Evolutionary conservation across 2,113 vertebrate species (phyloP), one percentile per base, ranked within the genome.

Genomic region (Merops nubicus): DNA sequence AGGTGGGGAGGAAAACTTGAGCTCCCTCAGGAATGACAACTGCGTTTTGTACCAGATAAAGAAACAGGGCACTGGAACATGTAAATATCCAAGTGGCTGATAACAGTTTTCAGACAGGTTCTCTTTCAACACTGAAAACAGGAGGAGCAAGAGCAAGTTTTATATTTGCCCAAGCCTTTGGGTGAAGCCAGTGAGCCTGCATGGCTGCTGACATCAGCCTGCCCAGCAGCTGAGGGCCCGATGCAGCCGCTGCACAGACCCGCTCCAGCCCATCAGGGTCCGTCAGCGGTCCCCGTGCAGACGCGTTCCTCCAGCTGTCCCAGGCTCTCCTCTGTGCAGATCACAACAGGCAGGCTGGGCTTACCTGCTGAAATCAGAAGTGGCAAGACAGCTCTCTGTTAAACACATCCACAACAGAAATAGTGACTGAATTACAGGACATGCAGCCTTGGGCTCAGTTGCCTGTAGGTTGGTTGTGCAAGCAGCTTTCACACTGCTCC

Each of bases 201-300:
- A 3, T 6, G 0, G 2, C 79, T 75, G 31, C 51, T 0, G 2
- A 80, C 21, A 11, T 33, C 53, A 11, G 33, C 20, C 56, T 16
- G 33, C 11, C 0, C 1, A 31, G 70, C 42, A 50, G 33, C 68
- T 43, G 64, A 31, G 15, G 18, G 40, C 36, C 38, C 31, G 48
- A 11, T 7, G 60, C 15, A 15, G 62, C 65, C 0, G 0, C 51
- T 40, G 48, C 38, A 15, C 23, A 9, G 72, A 19, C 7, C 5
- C 2, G 20, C 72, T 87, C 25, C 56, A 83, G 63, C 54, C 68
- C 94, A 19, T 16, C 76, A 11, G 40, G 3, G 48, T 43, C 86
- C 56, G 53, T 6, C 48, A 33, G 40, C 0, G 14, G 25, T 29
- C 21, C 54, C 0, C 0, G 20, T 3, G 5, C 80, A 48, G n/a